These are phyloP conservation scores for Taeniopygia guttata DNA, from an alignment of 2,797 vertebrate species.

Conservation along the genomic window DNA sequence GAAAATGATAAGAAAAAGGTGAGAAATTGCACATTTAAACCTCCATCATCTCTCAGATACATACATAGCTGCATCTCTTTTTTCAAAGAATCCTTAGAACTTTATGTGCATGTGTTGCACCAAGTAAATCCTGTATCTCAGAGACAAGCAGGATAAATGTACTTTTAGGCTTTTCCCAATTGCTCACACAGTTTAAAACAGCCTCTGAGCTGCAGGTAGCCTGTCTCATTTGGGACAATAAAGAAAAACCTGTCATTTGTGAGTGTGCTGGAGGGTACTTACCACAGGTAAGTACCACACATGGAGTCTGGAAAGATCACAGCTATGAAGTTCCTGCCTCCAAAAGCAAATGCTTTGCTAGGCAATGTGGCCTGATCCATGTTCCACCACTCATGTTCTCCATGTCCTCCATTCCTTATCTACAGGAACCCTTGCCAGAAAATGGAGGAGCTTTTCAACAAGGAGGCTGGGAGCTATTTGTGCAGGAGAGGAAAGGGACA, in stretches of 20 bases:
- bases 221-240: neutral
- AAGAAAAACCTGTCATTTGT: neutral
- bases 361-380: neutral
- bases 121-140: neutral
- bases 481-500: neutral
- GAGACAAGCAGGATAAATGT: neutral
- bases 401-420: neutral
- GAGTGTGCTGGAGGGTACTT: neutral
- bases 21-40: neutral
- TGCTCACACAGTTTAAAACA: neutral
- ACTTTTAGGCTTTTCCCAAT: neutral
- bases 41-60: neutral
- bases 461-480: neutral
- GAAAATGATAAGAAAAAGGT: neutral
- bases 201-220: neutral
- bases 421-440: neutral
- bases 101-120: neutral
- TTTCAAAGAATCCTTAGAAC: neutral
- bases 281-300: no score
- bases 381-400: neutral
- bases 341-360: accelerated
- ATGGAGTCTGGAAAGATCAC: neutral
- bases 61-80: neutral
- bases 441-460: neutral
- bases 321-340: neutral